Evolutionary conservation across 1,140 invertebrate genomes (phyloP).

Genomic region (Aphaenogaster floridana): DNA sequence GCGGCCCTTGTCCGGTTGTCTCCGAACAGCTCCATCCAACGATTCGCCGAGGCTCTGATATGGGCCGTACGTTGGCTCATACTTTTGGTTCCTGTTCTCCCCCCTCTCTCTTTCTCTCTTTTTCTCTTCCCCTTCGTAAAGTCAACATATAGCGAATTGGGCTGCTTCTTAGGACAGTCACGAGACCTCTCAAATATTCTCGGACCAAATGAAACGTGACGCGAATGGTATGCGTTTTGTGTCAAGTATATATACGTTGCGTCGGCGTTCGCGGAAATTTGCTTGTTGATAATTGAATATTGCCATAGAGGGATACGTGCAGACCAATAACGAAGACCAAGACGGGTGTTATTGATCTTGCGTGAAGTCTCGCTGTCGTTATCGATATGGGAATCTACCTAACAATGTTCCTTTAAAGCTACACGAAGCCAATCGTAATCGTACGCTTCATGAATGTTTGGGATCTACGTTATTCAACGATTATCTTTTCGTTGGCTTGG

Average conservation of each 20-base stretch:
- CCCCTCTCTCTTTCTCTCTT: background rate
- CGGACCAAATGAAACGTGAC: constrained; percentile 61
- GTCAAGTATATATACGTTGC: constrained; percentile 1
- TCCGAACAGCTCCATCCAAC: constrained; percentile 49
- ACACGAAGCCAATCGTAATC: background rate
- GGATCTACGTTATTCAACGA: background rate
- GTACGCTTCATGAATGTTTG: background rate
- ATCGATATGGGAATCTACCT: constrained; percentile 8
- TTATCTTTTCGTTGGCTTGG: background rate
- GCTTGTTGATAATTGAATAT: constrained; percentile 17
- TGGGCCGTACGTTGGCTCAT: constrained; percentile 38
- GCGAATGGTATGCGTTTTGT: constrained; percentile 51
- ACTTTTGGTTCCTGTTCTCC: background rate
- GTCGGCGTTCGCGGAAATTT: constrained; percentile 36
- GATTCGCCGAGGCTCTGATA: constrained; percentile 45
- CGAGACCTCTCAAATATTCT: constrained; percentile 61
- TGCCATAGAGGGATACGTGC: background rate
- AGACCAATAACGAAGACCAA: constrained; percentile 11
- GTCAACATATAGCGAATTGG: constrained; percentile 34
- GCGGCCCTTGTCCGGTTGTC: constrained; percentile 57
- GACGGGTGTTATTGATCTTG: background rate
- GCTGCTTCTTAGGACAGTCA: constrained; percentile 63
- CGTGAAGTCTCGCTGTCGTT: background rate
- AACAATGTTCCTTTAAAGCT: constrained; percentile 13
- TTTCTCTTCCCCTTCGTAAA: background rate